phyloP scores from a whole-genome alignment of 2,113 vertebrate species.

The Corvus moneduloides region DNA sequence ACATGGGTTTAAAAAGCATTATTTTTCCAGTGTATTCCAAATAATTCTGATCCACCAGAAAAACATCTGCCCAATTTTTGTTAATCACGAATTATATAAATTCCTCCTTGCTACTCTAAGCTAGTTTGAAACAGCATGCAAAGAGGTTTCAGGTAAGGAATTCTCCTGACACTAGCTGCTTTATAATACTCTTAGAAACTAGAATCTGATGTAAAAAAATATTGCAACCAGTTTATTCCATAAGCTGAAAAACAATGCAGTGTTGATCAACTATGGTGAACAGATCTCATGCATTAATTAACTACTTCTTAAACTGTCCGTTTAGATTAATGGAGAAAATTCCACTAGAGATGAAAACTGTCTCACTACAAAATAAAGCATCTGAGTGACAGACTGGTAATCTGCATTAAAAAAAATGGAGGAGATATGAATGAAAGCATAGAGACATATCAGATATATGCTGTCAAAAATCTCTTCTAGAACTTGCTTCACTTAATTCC shows the following conservation, averaged over 20 bases:
- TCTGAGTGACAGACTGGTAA: slow-evolving; percentile 27
- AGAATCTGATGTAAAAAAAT: neutral
- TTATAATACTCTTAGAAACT: neutral
- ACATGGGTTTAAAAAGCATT: neutral
- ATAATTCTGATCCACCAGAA: neutral
- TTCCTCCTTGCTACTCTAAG: neutral
- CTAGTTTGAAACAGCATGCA: neutral
- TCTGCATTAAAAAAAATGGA: slow-evolving; percentile 5
- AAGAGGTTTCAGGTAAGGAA: neutral
- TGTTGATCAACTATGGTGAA: neutral
- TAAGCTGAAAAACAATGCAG: neutral
- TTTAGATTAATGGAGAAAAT: slow-evolving; percentile 12
- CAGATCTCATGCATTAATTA: neutral
- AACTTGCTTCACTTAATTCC: slow-evolving; percentile 73
- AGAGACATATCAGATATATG: slow-evolving; percentile 47
- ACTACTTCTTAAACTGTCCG: neutral
- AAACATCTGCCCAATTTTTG: neutral
- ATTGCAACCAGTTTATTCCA: neutral
- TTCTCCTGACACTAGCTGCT: neutral
- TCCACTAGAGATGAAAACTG: neutral
- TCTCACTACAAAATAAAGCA: neutral
- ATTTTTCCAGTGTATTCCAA: neutral
- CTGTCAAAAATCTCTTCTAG: slow-evolving; percentile 67
- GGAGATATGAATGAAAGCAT: slow-evolving; percentile 52
- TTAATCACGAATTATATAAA: neutral